phyloP scores from a whole-genome alignment of 2,113 vertebrate species.

The Amazona guildingii region DNA sequence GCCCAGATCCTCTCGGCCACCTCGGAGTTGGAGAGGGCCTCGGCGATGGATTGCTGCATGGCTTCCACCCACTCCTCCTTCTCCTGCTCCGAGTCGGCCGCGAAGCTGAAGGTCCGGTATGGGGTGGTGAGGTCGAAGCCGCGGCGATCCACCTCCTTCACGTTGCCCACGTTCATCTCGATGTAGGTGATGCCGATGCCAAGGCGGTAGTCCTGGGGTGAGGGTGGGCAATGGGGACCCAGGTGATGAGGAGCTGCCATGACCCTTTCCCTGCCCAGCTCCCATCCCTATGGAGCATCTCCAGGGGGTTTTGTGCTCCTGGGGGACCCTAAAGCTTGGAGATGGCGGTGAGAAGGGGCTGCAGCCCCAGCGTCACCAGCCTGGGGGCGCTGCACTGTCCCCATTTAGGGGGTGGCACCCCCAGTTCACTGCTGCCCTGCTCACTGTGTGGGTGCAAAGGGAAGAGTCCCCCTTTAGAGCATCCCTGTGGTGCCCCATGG shows the following conservation, averaged over 20 bases:
- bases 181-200: slow-evolving; percentile 92
- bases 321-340: background rate
- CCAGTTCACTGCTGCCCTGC: background rate
- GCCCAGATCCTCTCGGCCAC: slow-evolving; percentile 88
- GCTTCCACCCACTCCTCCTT: slow-evolving; percentile 90
- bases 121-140: slow-evolving; percentile 93
- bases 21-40: slow-evolving; percentile 89
- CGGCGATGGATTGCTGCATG: slow-evolving; percentile 83
- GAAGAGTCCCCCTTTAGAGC: background rate
- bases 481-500: too few species aligned
- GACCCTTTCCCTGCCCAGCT: background rate
- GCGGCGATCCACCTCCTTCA: slow-evolving; percentile 87
- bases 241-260: background rate
- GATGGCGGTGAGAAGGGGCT: background rate
- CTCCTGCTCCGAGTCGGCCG: slow-evolving; percentile 83
- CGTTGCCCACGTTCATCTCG: slow-evolving; percentile 93
- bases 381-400: background rate
- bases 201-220: slow-evolving; percentile 81
- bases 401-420: background rate
- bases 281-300: background rate
- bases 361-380: background rate
- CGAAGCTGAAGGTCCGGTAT: slow-evolving; percentile 92
- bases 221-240: background rate
- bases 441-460: background rate
- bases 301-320: background rate